Base-by-base conservation (phyloP, 2,797 vertebrate genomes). In the Tarsius wallacei region DNA sequence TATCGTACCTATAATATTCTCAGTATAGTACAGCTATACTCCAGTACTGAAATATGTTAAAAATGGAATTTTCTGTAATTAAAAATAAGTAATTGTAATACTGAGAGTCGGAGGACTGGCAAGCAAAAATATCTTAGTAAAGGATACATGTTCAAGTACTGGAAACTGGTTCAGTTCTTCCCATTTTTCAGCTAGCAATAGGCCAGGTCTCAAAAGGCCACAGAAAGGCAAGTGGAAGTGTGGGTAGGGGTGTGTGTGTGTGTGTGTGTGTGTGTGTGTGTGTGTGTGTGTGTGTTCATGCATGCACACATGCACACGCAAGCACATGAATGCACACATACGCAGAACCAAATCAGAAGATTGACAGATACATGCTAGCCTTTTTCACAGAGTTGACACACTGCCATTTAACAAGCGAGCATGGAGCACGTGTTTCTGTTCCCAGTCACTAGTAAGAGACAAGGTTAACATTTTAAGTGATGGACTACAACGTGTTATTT, bases 381-480 rank as follows among this genome's bases (percentile, higher is more conserved):
- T 98, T 97, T 98, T 82, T 97, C 96, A 83, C 77, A 74, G 96
- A 94, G 94, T 86, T 99, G 98, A 98, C 98, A 98, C 90, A 97
- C 98, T 99, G 98, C 98, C 99, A 99, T 99, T 99, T 99, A 99
- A 98, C 93, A 98, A 97, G 98, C 66, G 57, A 98, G 98, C 57
- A 80, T 42, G 0, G 98, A 98, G 98, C 98, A 98, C 96, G 77
- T 96, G 97, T 98, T 98, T 94, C 98, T 94, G 97, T 96, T 98
- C 95, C 96, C 98, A 98, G 98, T 98, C 98, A 98, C 97, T 97
- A 97, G 81, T 5, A 97, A 98, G 97, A 98, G 98, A 99, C 99
- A 99, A 99, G 99, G 99, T 99, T 98, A 99, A 98, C 99, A 98
- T 98, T 99, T 98, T 96, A 97, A 98, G 98, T 99, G 99, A 99